These are phyloP conservation scores for Drosophila monieri DNA, from an alignment of 2,888 invertebrate genomes.

Conservation along the genomic window DNA sequence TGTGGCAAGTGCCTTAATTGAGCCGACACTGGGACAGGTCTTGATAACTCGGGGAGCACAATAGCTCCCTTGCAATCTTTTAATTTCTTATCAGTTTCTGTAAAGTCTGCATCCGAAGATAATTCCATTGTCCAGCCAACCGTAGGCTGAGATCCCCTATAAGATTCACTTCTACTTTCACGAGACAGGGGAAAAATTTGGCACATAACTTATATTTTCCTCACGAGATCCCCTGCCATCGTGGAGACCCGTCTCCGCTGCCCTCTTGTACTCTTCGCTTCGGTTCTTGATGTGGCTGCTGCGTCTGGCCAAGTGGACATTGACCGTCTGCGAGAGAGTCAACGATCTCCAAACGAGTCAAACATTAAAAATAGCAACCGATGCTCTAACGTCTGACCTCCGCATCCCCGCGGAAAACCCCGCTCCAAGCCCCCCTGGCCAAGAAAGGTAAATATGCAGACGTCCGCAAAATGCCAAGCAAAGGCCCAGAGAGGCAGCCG, in stretches of 20 bases:
- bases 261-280: neutral
- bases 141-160: too few species aligned
- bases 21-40: constrained; percentile 42
- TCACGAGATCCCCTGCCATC: constrained; percentile 11
- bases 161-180: neutral
- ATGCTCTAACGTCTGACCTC: constrained; percentile 55
- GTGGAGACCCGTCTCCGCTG: neutral
- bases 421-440: constrained; percentile 39
- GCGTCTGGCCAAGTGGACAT: constrained; percentile 66
- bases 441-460: constrained; percentile 73
- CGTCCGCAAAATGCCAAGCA: constrained; percentile 75
- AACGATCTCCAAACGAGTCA: constrained; percentile 79
- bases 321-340: constrained; percentile 72
- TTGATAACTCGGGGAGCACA: constrained; percentile 20
- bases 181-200: constrained; percentile 42
- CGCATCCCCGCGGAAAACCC: constrained; percentile 1
- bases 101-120: too few species aligned
- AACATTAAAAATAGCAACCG: constrained; percentile 76
- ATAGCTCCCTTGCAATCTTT: neutral
- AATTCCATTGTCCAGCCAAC: too few species aligned
- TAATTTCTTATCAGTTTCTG: neutral
- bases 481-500: constrained; percentile 69
- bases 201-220: constrained; percentile 68
- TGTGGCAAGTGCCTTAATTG: constrained; percentile 59
- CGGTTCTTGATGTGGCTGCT: constrained; percentile 4